Conservation (phyloP, 2,888 invertebrate genomes). For the Zonitis immaculata region DNA sequence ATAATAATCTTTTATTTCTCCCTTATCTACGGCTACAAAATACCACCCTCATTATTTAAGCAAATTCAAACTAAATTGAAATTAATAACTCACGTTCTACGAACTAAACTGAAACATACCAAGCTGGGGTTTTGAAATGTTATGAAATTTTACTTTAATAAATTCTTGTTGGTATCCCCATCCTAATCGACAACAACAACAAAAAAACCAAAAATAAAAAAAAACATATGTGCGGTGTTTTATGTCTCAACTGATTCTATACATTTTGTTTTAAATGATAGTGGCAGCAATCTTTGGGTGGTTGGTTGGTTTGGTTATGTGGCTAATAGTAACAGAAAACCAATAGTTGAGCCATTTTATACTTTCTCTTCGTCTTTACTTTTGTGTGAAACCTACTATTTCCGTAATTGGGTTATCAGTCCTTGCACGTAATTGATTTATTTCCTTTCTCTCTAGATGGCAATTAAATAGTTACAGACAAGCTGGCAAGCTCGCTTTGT, state of each 20-base stretch:
- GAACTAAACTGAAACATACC: conserved; percentile 3
- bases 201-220: no score
- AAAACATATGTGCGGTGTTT: no score
- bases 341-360: conserved; percentile 5
- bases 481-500: conserved; percentile 14
- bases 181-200: no score
- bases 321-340: not conserved
- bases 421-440: conserved; percentile 43
- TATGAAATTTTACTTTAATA: conserved; percentile 25
- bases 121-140: conserved; percentile 23
- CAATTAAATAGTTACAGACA: conserved; percentile 32
- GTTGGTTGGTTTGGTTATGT: no score
- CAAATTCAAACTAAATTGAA: conserved; percentile 20
- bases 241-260: conserved; percentile 28
- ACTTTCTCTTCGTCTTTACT: conserved; percentile 18
- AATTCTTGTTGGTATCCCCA: no score
- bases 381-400: conserved; percentile 27
- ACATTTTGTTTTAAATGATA: conserved; percentile 25
- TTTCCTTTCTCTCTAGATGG: conserved; percentile 34
- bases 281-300: conserved; percentile 4
- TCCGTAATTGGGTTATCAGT: conserved; percentile 38
- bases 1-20: no score
- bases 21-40: no score
- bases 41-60: not conserved
- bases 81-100: conserved; percentile 22